phyloP scores from a whole-genome alignment of 2,797 vertebrate genomes.

The Platalea minor region DNA sequence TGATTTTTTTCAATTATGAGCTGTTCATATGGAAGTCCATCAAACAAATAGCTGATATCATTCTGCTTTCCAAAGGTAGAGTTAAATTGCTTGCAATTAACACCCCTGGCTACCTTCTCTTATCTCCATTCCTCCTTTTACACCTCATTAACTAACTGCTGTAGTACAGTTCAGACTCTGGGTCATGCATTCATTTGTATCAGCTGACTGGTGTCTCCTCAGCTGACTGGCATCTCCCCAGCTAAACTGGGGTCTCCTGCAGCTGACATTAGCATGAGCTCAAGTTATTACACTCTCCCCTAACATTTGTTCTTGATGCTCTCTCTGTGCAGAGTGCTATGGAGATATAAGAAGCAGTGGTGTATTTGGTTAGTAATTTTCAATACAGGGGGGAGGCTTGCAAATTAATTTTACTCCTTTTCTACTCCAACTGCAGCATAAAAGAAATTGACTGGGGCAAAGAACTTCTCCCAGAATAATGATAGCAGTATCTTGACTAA shows the following conservation, averaged over 20 bases:
- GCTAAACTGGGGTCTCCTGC: background rate
- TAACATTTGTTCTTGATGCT: background rate
- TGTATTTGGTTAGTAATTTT: background rate
- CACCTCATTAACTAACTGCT: background rate
- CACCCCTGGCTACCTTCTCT: background rate
- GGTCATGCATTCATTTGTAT: background rate
- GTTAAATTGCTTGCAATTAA: background rate
- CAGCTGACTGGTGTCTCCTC: background rate
- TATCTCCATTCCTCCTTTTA: background rate
- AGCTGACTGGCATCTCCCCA: background rate
- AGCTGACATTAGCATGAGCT: background rate
- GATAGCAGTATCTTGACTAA: background rate
- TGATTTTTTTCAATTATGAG: background rate
- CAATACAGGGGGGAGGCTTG: background rate
- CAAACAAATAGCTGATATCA: background rate
- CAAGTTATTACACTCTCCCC: background rate
- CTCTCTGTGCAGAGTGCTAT: background rate
- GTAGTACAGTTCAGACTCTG: background rate
- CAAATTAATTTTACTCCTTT: background rate
- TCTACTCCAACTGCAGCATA: background rate
- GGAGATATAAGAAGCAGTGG: background rate
- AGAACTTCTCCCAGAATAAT: background rate
- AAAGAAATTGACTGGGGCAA: background rate
- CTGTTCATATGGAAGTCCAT: background rate
- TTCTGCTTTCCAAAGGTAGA: background rate